These are phyloP conservation scores for Yasuhikotakia modesta DNA, from an alignment of 2,797 vertebrate species.

Conservation along the genomic window DNA sequence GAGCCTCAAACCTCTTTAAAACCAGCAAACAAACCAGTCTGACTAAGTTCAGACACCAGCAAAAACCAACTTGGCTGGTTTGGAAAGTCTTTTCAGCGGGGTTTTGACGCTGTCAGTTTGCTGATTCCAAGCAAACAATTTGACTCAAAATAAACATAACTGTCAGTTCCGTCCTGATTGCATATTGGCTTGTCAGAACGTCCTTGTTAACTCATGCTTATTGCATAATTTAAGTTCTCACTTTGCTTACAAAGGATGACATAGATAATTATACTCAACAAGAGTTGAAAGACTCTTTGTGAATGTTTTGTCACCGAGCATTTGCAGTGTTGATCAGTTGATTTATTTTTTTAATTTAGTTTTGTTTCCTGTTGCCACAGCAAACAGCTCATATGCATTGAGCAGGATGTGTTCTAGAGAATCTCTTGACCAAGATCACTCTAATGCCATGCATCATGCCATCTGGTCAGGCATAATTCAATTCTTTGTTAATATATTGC, in stretches of 20 bases:
- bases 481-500: constrained; percentile 3
- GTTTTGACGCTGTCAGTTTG: not conserved
- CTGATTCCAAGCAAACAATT: not conserved
- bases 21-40: not conserved
- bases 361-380: constrained; percentile 18
- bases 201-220: not conserved
- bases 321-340: not conserved
- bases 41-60: not conserved
- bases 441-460: not conserved
- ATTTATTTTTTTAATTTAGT: not conserved
- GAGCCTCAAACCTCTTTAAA: not conserved
- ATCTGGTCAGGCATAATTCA: constrained; percentile 31
- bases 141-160: not conserved
- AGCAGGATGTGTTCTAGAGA: not conserved
- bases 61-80: too few relatives aligned
- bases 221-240: not conserved
- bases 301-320: not conserved
- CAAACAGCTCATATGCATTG: constrained; percentile 20
- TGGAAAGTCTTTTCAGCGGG: not conserved
- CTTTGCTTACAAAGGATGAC: not conserved
- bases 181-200: constrained; percentile 9
- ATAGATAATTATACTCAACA: not conserved
- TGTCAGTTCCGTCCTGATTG: not conserved
- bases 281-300: not conserved
- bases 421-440: constrained; percentile 8